Percentiles rank a stretch among this genome's conserved stretches.
phyloP scores from a whole-genome alignment of 2,113 vertebrate species.

The Bucco capensis region DNA sequence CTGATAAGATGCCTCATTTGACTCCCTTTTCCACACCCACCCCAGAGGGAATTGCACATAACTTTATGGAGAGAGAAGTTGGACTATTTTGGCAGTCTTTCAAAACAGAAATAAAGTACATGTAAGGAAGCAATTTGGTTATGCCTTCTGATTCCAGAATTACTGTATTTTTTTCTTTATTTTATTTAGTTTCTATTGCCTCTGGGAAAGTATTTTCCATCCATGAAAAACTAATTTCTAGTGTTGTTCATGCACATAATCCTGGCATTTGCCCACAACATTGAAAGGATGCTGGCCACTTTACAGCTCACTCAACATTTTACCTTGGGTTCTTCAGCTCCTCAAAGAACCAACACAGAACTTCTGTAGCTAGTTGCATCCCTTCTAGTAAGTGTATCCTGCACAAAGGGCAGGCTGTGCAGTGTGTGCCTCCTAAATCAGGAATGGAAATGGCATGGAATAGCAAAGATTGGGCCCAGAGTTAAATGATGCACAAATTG shows the following conservation, averaged over 20 bases:
- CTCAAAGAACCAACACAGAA: neutral
- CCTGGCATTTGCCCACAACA: neutral
- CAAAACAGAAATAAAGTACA: constrained; percentile 13
- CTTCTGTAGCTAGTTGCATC: neutral
- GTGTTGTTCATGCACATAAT: neutral
- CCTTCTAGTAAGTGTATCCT: neutral
- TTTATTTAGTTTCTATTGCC: neutral
- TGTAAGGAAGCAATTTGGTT: neutral
- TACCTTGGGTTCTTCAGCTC: neutral
- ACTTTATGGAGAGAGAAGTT: neutral
- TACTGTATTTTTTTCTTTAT: neutral
- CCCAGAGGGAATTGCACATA: neutral
- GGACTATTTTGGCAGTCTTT: constrained; percentile 11
- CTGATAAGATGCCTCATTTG: constrained; percentile 25
- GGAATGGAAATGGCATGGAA: neutral
- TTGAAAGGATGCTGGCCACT: neutral
- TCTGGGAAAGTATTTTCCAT: constrained; percentile 22
- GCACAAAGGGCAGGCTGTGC: neutral
- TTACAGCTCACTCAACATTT: neutral
- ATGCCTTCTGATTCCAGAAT: neutral
- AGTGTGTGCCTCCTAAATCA: neutral
- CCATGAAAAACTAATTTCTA: constrained; percentile 13
- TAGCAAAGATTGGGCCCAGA: neutral
- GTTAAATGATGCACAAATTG: neutral
- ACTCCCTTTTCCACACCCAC: neutral